Base-by-base conservation (phyloP, 2,113 vertebrate genomes). In the Oceanodroma tethys region DNA sequence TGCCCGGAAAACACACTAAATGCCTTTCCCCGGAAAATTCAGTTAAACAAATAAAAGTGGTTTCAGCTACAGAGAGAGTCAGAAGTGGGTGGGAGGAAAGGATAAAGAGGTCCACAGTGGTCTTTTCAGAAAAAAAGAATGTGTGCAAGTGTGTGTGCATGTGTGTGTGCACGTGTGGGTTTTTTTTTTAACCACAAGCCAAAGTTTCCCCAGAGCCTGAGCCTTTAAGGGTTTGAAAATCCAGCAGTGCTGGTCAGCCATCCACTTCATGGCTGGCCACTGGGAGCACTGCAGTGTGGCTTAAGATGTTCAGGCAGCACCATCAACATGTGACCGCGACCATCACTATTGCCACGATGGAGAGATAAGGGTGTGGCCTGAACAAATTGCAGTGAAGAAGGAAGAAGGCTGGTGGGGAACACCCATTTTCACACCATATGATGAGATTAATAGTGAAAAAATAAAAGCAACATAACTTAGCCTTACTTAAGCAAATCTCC, bases 111-210 rank as follows among this genome's bases (percentile, higher is more conserved):
- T 48, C 59, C 3, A 4, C 48, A 66, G 40, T 23, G 13, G 20
- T 72, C 34, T 40, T 38, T 90, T 74, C 45, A 74, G n/a, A 47
- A 74, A 42, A 86, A 56, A 16, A 84, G 34, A n/a, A 45, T 4
- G 8, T 38, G 32, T 84, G 62, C 20, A 45, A 32, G 16, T 32
- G 15, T 7, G 7, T 40, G 11, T 58, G 40, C 43, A 6, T 13
- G 25, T 18, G 7, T 13, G 3, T 59, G 27, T 27, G n/a, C 27
- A 15, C 0, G 0, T 36, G 20, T 19, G n/a, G n/a, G n/a, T 6
- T 19, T 2, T 48, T n/a, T 11, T 52, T 72, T 71, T 21, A 45
- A 86, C 38, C 27, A 76, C 34, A 43, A 32, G 27, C 14, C 32
- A 42, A 86, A 45, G 14, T 42, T 86, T 82, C 63, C 55, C 38